A percentile compares a stretch with the other conserved stretches of the same genome.
These are phyloP conservation scores for Sebastes flavidus DNA, from an alignment of 2,797 vertebrate genomes.

Conservation along the genomic window DNA sequence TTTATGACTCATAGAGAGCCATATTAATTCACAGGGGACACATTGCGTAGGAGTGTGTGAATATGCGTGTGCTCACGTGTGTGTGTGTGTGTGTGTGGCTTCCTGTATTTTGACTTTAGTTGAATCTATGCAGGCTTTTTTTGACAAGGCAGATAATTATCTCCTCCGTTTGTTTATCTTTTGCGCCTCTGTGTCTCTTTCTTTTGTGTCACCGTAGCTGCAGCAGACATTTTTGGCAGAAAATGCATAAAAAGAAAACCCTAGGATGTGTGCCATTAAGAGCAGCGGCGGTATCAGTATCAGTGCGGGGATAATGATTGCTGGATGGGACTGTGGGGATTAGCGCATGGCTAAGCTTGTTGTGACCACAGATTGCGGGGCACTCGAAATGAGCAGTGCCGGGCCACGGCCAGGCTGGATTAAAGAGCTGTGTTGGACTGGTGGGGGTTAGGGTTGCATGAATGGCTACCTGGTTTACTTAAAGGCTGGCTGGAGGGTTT, in stretches of 20 bases:
- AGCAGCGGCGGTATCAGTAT: slow-evolving; percentile 52
- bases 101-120: slow-evolving; percentile 27
- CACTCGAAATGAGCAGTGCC: slow-evolving; percentile 70
- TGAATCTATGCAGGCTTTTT: slow-evolving; percentile 23
- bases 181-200: slow-evolving; percentile 20
- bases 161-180: not conserved
- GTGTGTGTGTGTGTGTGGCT: slow-evolving; percentile 13
- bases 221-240: not conserved
- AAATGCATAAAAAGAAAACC: not conserved
- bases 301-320: slow-evolving; percentile 67
- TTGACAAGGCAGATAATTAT: slow-evolving; percentile 37
- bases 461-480: slow-evolving; percentile 39
- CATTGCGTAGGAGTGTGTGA: slow-evolving; percentile 32
- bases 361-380: slow-evolving; percentile 79
- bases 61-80: slow-evolving; percentile 8
- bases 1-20: slow-evolving; percentile 64
- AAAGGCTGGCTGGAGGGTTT: slow-evolving; percentile 42
- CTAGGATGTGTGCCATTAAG: slow-evolving; percentile 46
- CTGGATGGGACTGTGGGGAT: slow-evolving; percentile 70
- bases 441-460: slow-evolving; percentile 26
- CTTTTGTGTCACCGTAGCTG: slow-evolving; percentile 8
- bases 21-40: slow-evolving; percentile 59
- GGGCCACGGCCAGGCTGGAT: slow-evolving; percentile 61
- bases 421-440: slow-evolving; percentile 45
- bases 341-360: slow-evolving; percentile 74